Evolutionary conservation across 37 sponge, comb jelly and placozoan genomes (phyloP), one percentile per base, ranked within the genome.

Genomic region (Chondrilla cf. caribensis): DNA sequence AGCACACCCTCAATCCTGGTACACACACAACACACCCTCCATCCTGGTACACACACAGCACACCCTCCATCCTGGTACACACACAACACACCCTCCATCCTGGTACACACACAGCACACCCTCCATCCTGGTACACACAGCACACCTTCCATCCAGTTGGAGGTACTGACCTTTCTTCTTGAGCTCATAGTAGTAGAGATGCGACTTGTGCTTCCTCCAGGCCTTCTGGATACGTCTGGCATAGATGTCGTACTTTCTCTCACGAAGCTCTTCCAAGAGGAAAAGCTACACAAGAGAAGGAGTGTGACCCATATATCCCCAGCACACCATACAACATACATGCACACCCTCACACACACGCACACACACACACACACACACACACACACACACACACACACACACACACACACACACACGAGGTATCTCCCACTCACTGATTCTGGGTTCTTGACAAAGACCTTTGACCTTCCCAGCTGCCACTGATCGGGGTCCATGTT

Each of bases 401-500:
- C n/a, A n/a, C n/a, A n/a, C n/a, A 37, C 26, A 79, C 22, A 36
- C 9, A 14, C 47, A 11, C 33, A 42, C 15, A 18, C 15, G 9
- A 15, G 43, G 11, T 11, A 38, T 76, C 2, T 24, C 17, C 44
- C 6, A 83, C 90, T 87, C 37, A 95, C 96, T 58, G 96, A 92
- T 87, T 97, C 98, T 17, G 98, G 98, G 58, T 87, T 95, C 81
- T 97, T 97, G 67, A 97, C 82, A 77, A 97, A 97, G 38, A 97
- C 89, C 60, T 97, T 97, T 21, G 91, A 82, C 44, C 65, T 88
- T 9, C 98, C 98, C 28, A 94, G 82, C 85, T 97, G 98, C 98
- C 98, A 97, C 81, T 97, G 98, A 67, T 91, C 93, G 0, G 95
- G 89, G 24, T 97, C 98, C 98, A 97, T 97, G 84, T 90, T 86